Evolutionary conservation across 2,113 vertebrate species (phyloP).

Genomic region (Chunga burmeisteri): DNA sequence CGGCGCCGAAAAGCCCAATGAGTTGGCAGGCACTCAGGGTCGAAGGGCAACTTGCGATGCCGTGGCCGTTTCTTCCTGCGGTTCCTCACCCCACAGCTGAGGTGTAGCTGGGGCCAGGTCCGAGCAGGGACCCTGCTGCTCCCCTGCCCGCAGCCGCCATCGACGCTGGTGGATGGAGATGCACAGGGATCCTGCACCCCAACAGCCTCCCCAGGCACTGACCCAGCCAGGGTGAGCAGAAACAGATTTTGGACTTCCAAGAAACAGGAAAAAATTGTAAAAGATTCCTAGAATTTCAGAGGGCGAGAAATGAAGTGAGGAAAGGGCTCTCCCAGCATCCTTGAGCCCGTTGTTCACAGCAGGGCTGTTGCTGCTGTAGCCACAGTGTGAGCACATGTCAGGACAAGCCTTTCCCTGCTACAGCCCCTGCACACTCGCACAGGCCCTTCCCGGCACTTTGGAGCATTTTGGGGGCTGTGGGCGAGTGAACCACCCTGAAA

Average conservation of each 20-base stretch:
- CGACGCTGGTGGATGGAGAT: fast-evolving
- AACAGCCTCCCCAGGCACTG: not conserved
- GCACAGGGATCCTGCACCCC: not conserved
- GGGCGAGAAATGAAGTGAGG: not conserved
- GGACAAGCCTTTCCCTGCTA: not conserved
- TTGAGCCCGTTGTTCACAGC: not conserved
- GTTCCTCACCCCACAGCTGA: fast-evolving
- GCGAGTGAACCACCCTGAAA: not conserved
- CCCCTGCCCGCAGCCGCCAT: not conserved
- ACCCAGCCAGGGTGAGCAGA: not conserved
- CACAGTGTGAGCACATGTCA: fast-evolving
- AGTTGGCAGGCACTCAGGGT: not conserved
- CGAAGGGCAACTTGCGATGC: not conserved
- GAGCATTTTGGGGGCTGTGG: not conserved
- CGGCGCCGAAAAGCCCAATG: fast-evolving
- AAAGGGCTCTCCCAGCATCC: not conserved
- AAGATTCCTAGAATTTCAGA: not conserved
- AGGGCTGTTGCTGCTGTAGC: not conserved
- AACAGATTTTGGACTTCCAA: not conserved
- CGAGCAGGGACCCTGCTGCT: fast-evolving
- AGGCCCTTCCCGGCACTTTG: fast-evolving
- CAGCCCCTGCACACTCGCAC: not conserved
- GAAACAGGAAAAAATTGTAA: not conserved
- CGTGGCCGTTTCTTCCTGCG: fast-evolving
- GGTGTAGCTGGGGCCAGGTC: too few relatives aligned